Percentiles rank a stretch among this genome's conserved stretches.
phyloP scores from a whole-genome alignment of 1,140 invertebrate species.

The Drosophila oshimai region DNA sequence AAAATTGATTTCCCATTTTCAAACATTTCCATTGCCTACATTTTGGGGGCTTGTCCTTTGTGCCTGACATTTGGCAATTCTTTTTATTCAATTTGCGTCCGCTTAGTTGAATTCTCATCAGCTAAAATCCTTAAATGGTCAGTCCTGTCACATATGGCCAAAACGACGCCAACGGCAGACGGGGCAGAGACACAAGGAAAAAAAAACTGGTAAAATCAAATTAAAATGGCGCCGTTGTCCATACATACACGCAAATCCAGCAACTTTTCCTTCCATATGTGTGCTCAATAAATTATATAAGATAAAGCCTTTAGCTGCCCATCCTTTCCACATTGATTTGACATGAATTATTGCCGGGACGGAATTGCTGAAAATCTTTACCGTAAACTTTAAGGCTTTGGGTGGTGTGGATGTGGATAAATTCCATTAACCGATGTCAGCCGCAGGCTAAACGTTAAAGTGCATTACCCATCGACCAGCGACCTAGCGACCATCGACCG shows the following conservation, averaged over 20 bases:
- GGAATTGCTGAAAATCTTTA: constrained; percentile 24
- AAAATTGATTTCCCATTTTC: not conserved
- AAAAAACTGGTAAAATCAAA: constrained; percentile 56
- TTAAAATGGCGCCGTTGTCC: constrained; percentile 72
- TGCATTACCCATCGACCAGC: constrained; percentile 59
- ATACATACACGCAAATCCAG: constrained; percentile 21
- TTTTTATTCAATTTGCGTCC: constrained; percentile 33
- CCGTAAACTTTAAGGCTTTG: constrained; percentile 36
- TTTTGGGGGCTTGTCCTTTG: not conserved
- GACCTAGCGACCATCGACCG: too few relatives aligned
- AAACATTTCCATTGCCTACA: not conserved
- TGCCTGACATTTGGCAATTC: constrained; percentile 8
- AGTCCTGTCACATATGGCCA: constrained; percentile 63
- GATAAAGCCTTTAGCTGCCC: constrained; percentile 35
- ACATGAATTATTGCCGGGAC: constrained; percentile 61
- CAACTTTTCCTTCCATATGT: constrained; percentile 14
- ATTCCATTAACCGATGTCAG: constrained; percentile 55
- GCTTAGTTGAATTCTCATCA: constrained; percentile 50
- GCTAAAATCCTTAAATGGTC: constrained; percentile 64
- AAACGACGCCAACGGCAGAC: constrained; percentile 48
- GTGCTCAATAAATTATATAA: constrained; percentile 62
- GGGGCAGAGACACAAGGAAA: not conserved
- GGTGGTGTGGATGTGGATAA: constrained; percentile 45
- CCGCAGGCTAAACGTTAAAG: constrained; percentile 56
- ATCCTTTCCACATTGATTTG: constrained; percentile 63